Base-by-base conservation (phyloP, 2,888 invertebrate species). In the Synergus itoensis region DNA sequence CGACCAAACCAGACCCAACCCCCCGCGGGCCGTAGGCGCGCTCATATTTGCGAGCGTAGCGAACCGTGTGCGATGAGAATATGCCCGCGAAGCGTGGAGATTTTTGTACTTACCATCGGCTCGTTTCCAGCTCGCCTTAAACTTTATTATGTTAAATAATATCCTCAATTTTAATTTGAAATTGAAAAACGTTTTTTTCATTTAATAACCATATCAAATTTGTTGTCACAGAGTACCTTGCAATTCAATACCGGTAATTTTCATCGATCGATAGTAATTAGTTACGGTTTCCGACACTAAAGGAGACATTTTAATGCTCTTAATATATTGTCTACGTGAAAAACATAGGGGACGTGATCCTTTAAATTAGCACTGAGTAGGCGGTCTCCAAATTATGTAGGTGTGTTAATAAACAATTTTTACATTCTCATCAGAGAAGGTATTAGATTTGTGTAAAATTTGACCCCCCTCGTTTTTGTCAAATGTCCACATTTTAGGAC, bases 151-250 rank as follows among this genome's bases (percentile, higher is more conserved):
- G 28, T 28, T 28, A 28, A 28, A 1, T 28, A 28, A 28, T 28
- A 0, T 28, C 1, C 1, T 28, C 63, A n/a, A 53, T 53, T 53
- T 53, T 53, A 63, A 28, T 28, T 7, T 7, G 60, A 0, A 7
- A 69, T 14, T 4, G n/a, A 8, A 73, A 2, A 73, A 53, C 48
- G 69, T 73, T n/a, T 21, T 21, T 53, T 53, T 48, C 36, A 9
- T 53, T 73, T 73, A 73, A 73, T 73, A 73, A 73, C 69, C 36
- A 45, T 73, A 73, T 73, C 69, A 73, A 53, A 53, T 73, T 73
- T 36, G 53, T 73, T 73, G 36, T 73, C 1, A 0, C 36, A 53
- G 28, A 48, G 48, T 48, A 73, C 36, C 48, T 73, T 73, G 69
- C 48, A 16, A 73, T 48, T 28, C 48, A 73, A 53, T 28, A 73